Conservation (phyloP, 2,888 invertebrate genomes). For the Dryocosmus kuriphilus region DNA sequence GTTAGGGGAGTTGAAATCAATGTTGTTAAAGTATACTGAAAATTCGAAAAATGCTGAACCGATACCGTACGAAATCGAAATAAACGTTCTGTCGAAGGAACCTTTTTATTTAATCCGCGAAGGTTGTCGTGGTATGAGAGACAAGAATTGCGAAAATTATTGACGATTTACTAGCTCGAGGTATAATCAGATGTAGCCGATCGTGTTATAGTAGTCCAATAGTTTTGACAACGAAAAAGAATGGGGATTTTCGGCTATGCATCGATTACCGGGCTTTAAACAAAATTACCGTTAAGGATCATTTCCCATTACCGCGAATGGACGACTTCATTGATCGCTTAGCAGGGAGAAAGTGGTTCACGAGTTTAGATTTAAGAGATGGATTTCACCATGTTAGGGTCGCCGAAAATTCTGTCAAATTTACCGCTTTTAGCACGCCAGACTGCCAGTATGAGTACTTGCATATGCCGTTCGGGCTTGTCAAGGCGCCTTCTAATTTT, state of each 20-base stretch:
- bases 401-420: slow-evolving; percentile 36
- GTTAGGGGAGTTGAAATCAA: too few species aligned
- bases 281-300: background rate
- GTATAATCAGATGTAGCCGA: too few species aligned
- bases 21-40: background rate
- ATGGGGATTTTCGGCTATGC: too few species aligned
- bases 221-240: too few species aligned
- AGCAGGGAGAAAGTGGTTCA: slow-evolving; percentile 43
- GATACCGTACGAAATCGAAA: background rate
- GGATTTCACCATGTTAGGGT: slow-evolving; percentile 43
- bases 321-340: slow-evolving; percentile 54
- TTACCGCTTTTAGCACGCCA: slow-evolving; percentile 45
- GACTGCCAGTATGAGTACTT: slow-evolving; percentile 45
- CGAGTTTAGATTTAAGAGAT: slow-evolving; percentile 43
- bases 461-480: slow-evolving; percentile 45
- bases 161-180: slow-evolving; percentile 45
- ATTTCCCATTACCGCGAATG: slow-evolving; percentile 58
- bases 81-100: slow-evolving; percentile 40
- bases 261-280: too few species aligned
- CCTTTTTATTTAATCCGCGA: slow-evolving; percentile 12
- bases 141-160: slow-evolving; percentile 46
- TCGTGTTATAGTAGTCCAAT: too few species aligned
- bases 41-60: background rate
- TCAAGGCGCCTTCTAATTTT: slow-evolving; percentile 12
- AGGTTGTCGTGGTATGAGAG: slow-evolving; percentile 45